A percentile compares a stretch with the other conserved stretches of the same genome.
phyloP scores from a whole-genome alignment of 2,888 invertebrate species.

The Leucoma salicis region DNA sequence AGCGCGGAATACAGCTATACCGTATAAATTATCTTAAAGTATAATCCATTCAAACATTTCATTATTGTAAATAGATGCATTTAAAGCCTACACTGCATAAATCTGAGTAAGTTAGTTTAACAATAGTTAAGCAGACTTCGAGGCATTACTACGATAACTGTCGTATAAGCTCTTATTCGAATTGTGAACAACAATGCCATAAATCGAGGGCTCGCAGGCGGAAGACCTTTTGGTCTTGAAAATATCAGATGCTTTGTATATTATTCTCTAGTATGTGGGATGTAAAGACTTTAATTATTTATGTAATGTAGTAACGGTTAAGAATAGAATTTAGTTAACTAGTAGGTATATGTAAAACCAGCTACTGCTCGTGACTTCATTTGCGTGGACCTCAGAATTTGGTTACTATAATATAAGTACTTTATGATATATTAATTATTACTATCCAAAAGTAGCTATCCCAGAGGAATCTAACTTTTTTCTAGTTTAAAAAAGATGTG shows the following conservation, averaged over 20 bases:
- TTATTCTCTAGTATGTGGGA: constrained; percentile 45
- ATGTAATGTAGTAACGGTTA: constrained; percentile 18
- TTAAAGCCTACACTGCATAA: constrained; percentile 51
- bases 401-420: too few species aligned
- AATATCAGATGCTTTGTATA: constrained; percentile 66
- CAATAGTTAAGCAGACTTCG: constrained; percentile 52
- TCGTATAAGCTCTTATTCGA: constrained; percentile 66
- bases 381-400: too few species aligned
- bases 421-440: too few species aligned
- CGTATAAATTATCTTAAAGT: constrained; percentile 26
- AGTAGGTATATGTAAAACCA: too few species aligned
- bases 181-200: constrained; percentile 55
- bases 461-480: too few species aligned
- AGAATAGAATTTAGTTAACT: constrained; percentile 17
- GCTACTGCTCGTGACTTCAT: too few species aligned
- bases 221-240: constrained; percentile 69
- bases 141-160: constrained; percentile 65
- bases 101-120: constrained; percentile 48
- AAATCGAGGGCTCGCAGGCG: constrained; percentile 60
- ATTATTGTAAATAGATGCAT: constrained; percentile 44
- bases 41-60: constrained; percentile 29
- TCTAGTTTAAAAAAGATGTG: too few species aligned
- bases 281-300: constrained; percentile 21
- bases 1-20: too few species aligned
- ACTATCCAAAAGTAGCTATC: too few species aligned